Base-by-base conservation (phyloP, 2,113 vertebrate species). In the Pelusios castaneus region DNA sequence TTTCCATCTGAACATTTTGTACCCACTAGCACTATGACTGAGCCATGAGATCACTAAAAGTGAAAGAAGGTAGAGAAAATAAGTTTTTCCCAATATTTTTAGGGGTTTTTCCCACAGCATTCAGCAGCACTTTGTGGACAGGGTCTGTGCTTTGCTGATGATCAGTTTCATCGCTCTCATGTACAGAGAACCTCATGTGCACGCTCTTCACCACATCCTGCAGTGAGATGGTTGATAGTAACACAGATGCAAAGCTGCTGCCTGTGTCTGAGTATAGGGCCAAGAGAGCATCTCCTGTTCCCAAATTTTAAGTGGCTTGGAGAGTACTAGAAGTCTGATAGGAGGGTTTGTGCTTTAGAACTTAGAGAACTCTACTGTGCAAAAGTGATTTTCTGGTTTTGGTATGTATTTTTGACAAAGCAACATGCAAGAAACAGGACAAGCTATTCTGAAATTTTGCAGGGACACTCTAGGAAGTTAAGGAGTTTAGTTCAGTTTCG, bases 1-100 rank as follows among this genome's bases (percentile, higher is more conserved):
- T 95, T 92, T 92, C 70, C 38, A 76, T 89, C 84, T 93, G 89
- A 96, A 91, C 58, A 92, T 45, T 84, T 91, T 75, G 31, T 91
- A 52, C n/a, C 45, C 43, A 43, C 13, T 31, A 89, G 84, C 76
- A 34, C n/a, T 89, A 67, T 70, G 79, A 85, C 6, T 1, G 1
- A 91, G 80, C 75, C 56, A 21, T 58, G 19, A 5, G 22, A 58
- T 88, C 89, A 67, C 38, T 82, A 49, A 43, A 85, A 34, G 56
- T 80, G 47, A 55, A 58, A 38, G 27, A 17, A 77, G n/a, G 55
- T 80, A 55, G 67, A 78, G 58, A 80, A 77, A 85, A 4, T 38
- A 52, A 21, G 27, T 89, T 93, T 80, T 55, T 25, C 29, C 8
- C 27, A 10, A 25, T 41, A 43, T 82, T 56, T 56, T 31, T 80